Evolutionary conservation across 2,113 vertebrate genomes (phyloP).

Genomic region (Chamaea fasciata): DNA sequence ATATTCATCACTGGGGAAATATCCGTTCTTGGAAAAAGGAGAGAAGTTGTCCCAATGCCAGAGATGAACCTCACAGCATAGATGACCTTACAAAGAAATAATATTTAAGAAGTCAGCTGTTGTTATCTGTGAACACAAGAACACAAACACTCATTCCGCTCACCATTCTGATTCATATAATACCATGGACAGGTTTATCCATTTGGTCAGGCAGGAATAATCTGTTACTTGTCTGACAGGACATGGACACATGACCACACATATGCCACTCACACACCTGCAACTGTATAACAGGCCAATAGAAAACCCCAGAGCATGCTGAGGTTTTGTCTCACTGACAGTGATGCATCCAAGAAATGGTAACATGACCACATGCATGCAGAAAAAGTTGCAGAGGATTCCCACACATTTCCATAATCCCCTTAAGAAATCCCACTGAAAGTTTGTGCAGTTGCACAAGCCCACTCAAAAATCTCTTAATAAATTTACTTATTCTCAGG

Average conservation of each 20-base stretch:
- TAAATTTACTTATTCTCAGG: not conserved
- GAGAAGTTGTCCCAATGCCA: not conserved
- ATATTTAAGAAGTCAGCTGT: not conserved
- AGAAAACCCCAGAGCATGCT: not conserved
- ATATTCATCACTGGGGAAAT: not conserved
- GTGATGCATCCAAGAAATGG: not conserved
- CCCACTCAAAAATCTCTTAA: not conserved
- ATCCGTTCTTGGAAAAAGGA: not conserved
- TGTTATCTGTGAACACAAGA: not conserved
- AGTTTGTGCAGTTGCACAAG: not conserved
- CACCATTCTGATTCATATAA: not conserved
- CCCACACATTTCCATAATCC: not conserved
- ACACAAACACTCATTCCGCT: accelerated
- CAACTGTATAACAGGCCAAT: not conserved
- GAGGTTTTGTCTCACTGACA: not conserved
- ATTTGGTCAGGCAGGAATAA: not conserved
- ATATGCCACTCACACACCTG: not conserved
- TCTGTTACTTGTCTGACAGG: not conserved
- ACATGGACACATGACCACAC: not conserved
- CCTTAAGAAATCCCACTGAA: not conserved
- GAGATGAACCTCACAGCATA: not conserved
- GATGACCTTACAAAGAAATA: not conserved
- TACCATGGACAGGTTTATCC: not conserved
- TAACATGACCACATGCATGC: not conserved
- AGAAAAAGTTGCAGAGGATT: not conserved